A percentile compares a stretch with the other conserved stretches of the same genome.
phyloP scores from a whole-genome alignment of 2,113 vertebrate genomes.

The Mionectes macconnelli region DNA sequence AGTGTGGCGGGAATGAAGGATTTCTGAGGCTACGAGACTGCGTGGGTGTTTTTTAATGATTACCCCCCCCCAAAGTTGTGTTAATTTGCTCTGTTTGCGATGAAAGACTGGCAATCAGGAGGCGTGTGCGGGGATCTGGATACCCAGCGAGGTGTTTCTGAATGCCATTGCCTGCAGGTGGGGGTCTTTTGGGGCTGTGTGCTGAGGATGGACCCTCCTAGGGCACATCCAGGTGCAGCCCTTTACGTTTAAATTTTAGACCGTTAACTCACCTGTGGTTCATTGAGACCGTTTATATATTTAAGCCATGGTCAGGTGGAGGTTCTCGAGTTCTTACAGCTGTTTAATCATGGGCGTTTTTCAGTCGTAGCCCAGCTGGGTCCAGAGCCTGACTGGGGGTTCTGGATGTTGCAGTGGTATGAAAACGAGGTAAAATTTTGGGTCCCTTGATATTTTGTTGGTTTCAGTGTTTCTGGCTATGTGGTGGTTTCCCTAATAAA shows the following conservation, averaged over 20 bases:
- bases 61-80: neutral
- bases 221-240: neutral
- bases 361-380: fast-evolving
- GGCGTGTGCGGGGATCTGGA: neutral
- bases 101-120: neutral
- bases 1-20: fast-evolving
- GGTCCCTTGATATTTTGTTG: neutral
- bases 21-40: neutral
- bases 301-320: fast-evolving
- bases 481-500: neutral
- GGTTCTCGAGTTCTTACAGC: neutral
- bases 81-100: neutral
- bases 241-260: neutral
- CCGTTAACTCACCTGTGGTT: fast-evolving
- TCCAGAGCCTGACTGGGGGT: neutral
- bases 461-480: neutral
- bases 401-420: neutral
- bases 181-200: fast-evolving
- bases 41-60: neutral
- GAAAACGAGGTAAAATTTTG: neutral
- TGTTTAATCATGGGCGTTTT: neutral
- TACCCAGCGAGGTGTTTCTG: fast-evolving
- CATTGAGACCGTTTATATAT: fast-evolving
- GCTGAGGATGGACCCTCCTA: neutral
- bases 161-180: neutral